phyloP scores from a whole-genome alignment of 2,888 invertebrate genomes.

The Diadegma fenestrale region DNA sequence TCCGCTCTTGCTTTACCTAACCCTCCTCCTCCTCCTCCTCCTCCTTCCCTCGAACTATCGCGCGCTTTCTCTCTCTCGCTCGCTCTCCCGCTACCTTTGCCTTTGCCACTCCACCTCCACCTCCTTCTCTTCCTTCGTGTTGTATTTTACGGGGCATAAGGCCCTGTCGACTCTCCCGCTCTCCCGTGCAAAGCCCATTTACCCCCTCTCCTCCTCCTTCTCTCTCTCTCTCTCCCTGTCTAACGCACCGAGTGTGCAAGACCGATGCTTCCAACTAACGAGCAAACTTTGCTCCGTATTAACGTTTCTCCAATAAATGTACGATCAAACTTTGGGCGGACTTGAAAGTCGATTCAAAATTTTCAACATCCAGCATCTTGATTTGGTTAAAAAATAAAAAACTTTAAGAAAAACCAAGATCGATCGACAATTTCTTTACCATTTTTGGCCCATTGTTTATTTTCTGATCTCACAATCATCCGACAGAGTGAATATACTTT shows the following conservation, averaged over 20 bases:
- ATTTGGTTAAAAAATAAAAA: not conserved
- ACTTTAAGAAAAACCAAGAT: not conserved
- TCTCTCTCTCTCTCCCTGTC: conserved; percentile 49
- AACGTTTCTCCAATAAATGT: not conserved
- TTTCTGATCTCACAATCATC: not conserved
- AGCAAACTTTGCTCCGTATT: conserved; percentile 27
- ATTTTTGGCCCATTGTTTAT: not conserved
- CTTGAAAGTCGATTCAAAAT: not conserved
- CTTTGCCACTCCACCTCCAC: conserved; percentile 69
- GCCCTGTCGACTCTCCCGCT: conserved; percentile 70
- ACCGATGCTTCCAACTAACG: conserved; percentile 42
- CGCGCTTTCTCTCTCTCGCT: conserved; percentile 55
- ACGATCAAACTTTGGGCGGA: conserved; percentile 7
- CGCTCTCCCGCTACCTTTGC: conserved; percentile 60
- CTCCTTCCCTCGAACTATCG: conserved; percentile 3
- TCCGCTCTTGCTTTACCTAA: conserved; percentile 79
- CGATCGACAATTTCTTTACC: not conserved
- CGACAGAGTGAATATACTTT: conserved; percentile 6
- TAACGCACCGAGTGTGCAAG: conserved; percentile 35
- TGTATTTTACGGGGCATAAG: conserved; percentile 66
- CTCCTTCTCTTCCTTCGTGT: conserved; percentile 69
- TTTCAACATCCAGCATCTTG: not conserved
- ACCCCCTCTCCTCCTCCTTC: conserved; percentile 45
- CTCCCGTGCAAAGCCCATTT: conserved; percentile 59
- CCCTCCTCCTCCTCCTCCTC: conserved; percentile 79